Evolutionary conservation across 2,888 invertebrate species (phyloP), one percentile per base, ranked within the genome.

Genomic region (Xanthia togata): DNA sequence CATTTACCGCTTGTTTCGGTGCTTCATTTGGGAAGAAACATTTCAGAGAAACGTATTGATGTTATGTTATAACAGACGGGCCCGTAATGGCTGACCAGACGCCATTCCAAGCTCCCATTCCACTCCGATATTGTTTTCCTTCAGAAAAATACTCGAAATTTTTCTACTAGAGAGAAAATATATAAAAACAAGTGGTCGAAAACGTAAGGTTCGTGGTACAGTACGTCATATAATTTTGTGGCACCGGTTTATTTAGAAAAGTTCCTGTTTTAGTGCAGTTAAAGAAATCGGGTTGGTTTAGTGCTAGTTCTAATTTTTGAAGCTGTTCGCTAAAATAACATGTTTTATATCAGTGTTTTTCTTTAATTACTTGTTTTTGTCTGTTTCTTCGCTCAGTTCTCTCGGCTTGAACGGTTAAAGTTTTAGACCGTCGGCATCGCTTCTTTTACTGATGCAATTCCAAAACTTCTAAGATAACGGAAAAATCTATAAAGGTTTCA

Each of bases 1-100:
- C 67, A 79, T 70, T 82, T 83, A 85, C 71, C 73, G 79, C 79
- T 83, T 73, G 64, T 79, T 62, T 83, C 50, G 69, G 75, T 65
- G 67, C 80, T 79, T 76, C 74, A 72, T 79, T 84, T 72, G 9
- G 55, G 55, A 70, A 62, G 70, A 81, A 88, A 82, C 84, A 76
- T 82, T 84, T 82, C 78, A 59, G 70, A 69, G 76, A 80, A 79
- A 84, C 79, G 83, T 88, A 89, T 87, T 85, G 84, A 81, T 79
- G 83, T 81, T 86, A 82, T 79, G 82, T 81, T 85, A 90, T 86
- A 86, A 80, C 81, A 70, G 82, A 86, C 84, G 81, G 75, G 77
- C 73, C 53, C 80, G 73, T 87, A 86, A 89, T 84, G 84, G 84
- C 79, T 85, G 87, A 83, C 88, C 88, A 87, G 82, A 90, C 88